A percentile compares a stretch with the other conserved stretches of the same genome.
Conservation (phyloP, 2,797 vertebrate genomes). For the Lates japonicus region DNA sequence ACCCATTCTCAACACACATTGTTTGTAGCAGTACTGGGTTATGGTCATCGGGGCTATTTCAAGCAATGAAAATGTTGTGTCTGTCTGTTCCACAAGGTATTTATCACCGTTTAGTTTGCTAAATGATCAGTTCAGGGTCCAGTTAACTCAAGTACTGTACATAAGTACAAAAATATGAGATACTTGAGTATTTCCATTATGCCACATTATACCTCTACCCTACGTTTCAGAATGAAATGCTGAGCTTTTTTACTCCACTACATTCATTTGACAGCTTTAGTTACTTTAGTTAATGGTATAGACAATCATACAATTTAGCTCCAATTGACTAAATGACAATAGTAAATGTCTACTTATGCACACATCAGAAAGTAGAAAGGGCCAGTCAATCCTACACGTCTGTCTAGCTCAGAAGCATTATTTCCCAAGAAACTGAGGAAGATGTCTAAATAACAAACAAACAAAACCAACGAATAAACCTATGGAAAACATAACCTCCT, state of each 20-base stretch:
- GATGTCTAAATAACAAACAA: too few relatives aligned
- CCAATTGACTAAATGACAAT: neutral
- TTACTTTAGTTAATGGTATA: neutral
- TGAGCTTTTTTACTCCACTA: neutral
- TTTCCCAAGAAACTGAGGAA: too few relatives aligned
- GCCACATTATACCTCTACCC: too few relatives aligned
- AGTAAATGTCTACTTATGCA: neutral
- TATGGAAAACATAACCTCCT: too few relatives aligned
- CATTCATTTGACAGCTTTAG: neutral
- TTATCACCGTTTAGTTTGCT: neutral
- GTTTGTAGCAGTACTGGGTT: too few relatives aligned
- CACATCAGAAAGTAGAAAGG: neutral
- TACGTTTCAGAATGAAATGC: neutral
- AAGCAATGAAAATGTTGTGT: conserved; percentile 3
- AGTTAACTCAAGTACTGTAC: neutral
- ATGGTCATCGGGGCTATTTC: too few relatives aligned
- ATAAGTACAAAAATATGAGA: neutral
- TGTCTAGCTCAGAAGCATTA: too few relatives aligned
- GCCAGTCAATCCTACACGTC: too few relatives aligned
- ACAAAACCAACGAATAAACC: too few relatives aligned
- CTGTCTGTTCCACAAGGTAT: neutral
- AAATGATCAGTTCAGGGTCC: neutral
- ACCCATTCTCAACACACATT: conserved; percentile 22
- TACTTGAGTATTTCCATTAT: neutral
- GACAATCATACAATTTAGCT: neutral